phyloP scores from a whole-genome alignment of 2,888 invertebrate genomes.

The Protonemura montana region DNA sequence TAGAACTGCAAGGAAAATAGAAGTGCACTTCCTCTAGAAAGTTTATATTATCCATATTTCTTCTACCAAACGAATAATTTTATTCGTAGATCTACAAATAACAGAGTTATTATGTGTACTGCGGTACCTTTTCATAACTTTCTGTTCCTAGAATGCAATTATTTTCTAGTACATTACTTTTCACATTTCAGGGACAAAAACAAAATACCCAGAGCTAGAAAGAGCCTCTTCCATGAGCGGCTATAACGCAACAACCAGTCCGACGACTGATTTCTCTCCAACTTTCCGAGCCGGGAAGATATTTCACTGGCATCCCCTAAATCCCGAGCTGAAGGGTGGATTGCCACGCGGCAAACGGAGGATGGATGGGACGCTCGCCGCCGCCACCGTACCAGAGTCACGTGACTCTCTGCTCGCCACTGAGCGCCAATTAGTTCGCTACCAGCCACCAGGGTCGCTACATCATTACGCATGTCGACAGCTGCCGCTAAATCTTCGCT shows the following conservation, averaged over 20 bases:
- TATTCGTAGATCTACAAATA: too few species aligned
- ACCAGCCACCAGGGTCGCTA: background rate
- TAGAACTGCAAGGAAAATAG: too few species aligned
- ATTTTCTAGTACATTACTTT: too few species aligned
- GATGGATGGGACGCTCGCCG: background rate
- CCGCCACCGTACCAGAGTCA: background rate
- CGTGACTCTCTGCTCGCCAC: background rate
- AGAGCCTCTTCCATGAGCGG: background rate
- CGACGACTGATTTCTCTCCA: background rate
- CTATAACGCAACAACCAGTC: background rate
- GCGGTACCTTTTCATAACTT: too few species aligned
- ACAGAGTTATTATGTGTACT: too few species aligned
- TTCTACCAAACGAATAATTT: too few species aligned
- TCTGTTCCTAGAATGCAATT: too few species aligned
- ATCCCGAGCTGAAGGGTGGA: constrained; percentile 35
- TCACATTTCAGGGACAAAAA: too few species aligned
- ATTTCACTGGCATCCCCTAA: constrained; percentile 43
- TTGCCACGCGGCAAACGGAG: background rate
- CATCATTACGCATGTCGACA: background rate
- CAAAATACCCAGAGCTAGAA: too few species aligned
- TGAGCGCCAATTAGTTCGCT: background rate
- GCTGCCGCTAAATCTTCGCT: background rate
- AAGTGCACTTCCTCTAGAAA: too few species aligned
- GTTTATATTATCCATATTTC: too few species aligned
- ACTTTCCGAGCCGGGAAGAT: constrained; percentile 31